Base-by-base conservation (phyloP, 1,140 invertebrate species). In the Zaprionus africanus region DNA sequence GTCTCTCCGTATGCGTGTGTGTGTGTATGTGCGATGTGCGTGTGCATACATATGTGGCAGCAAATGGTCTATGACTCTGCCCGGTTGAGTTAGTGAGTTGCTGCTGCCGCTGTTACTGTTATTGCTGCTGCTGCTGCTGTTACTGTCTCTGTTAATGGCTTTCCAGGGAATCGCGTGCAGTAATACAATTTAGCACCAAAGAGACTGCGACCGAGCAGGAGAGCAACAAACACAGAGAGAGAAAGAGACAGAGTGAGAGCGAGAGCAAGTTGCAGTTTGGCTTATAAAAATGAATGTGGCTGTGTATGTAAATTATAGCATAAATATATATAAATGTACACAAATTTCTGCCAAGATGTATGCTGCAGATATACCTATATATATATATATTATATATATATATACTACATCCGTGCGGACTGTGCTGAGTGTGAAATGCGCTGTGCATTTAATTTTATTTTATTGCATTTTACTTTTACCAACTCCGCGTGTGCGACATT, bases 151-250 rank as follows among this genome's bases (percentile, higher is more conserved):
- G 85, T 84, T 88, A 90, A 88, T 88, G 85, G 85, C 85, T 88
- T 81, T 68, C 85, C 73, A 53, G 85, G 85, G 85, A 88, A 88
- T 88, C 81, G 85, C 85, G 85, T 88, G 85, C 81, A 58, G 81
- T 79, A 85, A 88, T 88, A 88, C 85, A 81, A 90, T 88, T 90
- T 88, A 69, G 76, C 68, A 70, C 46, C 67, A 49, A 62, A 38
- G 46, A 22, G 59, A 51, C 43, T 49, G 43, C 46, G 19, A 51
- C 4, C 19, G 11, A 51, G 19, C 31, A 9, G 6, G 41, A 17
- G 41, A 73, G 76, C 41, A 56, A 57, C 66, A 17, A 59, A 43
- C 53, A 26, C 6, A 38, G 22, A 69, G 54, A 72, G 31, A 58
- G 31, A 61, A n/a, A 51, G 31, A 61, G 54, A 46, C 34, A 49